Evolutionary conservation across 2,113 vertebrate species (phyloP), one percentile per base, ranked within the genome.

Genomic region (Lepus americanus): DNA sequence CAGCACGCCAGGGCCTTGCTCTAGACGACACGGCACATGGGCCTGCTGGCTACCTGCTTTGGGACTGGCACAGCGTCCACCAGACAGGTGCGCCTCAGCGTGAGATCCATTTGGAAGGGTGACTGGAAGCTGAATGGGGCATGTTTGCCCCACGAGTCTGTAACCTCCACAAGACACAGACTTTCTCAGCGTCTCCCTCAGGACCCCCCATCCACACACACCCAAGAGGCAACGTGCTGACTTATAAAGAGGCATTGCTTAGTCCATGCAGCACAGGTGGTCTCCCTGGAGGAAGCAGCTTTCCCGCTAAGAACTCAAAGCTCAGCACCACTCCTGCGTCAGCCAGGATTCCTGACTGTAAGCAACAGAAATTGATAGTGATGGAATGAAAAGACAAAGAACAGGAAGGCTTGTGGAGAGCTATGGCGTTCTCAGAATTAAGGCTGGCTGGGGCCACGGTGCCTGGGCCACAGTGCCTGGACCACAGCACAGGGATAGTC

Each of bases 241-340:
- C 67, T 63, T 87, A 83, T 14, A 33, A 88, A 55, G 11, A 53
- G 67, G 49, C 29, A 31, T 69, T 69, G 79, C 64, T 86, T 27
- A 13, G 44, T 9, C 67, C 17, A 78, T 29, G 76, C 63, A 53
- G 27, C 11, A n/a, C 6, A 1, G 17, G n/a, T 1, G 14, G 67
- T 72, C 73, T 95, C 88, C 49, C 55, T 77, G 36, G 90, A 69
- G 27, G 27, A 79, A 89, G 14, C 31, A 72, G 53, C 5, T n/a
- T 85, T 89, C 53, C 53, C 51, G 44, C 33, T 59, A 27, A 87
- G 66, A 83, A 76, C 49, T 92, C 72, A 76, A 79, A 89, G 63
- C 53, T 83, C 80, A 63, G 53, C 31, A 51, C 4, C 25, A 27
- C 0, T 14, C 76, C 64, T 36, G 3, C 1, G 20, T 73, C 22